Base-by-base conservation (phyloP, 2,797 vertebrate species). In the Myotis daubentonii region DNA sequence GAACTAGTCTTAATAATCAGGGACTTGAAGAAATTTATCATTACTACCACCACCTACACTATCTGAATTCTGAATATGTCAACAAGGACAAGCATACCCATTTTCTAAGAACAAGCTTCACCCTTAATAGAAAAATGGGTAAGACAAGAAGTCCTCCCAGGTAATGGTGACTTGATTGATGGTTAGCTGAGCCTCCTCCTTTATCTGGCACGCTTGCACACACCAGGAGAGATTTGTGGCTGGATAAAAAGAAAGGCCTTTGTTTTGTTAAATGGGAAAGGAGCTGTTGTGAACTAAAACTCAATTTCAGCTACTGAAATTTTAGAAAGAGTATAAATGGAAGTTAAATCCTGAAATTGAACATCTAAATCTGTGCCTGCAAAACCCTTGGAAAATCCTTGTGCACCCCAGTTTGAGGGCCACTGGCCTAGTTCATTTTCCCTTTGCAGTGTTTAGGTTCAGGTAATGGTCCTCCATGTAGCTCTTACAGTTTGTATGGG, bases 11-110 rank as follows among this genome's bases (percentile, higher is more conserved):
- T 87, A 87, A 66, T 13, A 72, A 41, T 70, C 47, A 49, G 19
- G 15, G n/a, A n/a, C 74, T 4, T 92, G 41, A 94, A 88, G 51
- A 93, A 86, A 91, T 49, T 75, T 65, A 76, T 91, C 20, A 49
- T n/a, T 53, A 66, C 36, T 36, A 8, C 33, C 6, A 12, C 25
- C 30, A 0, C 23, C 47, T 89, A 49, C 30, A 84, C 25, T 55
- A 7, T 53, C n/a, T 87, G 25, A 86, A 91, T 85, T 96, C 49
- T 68, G 23, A 89, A 49, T 85, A 65, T 49, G 33, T 41, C 49
- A 93, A n/a, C 20, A 4, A 85, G 20, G 20, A 57, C n/a, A n/a
- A 89, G 84, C 82, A 23, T 72, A 88, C 7, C 23, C 11, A 84
- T 85, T 78, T 93, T 85, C 68, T 13, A 81, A 84, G 28, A 95